phyloP scores from a whole-genome alignment of 2,888 invertebrate species.

The Campoplex capitator region DNA sequence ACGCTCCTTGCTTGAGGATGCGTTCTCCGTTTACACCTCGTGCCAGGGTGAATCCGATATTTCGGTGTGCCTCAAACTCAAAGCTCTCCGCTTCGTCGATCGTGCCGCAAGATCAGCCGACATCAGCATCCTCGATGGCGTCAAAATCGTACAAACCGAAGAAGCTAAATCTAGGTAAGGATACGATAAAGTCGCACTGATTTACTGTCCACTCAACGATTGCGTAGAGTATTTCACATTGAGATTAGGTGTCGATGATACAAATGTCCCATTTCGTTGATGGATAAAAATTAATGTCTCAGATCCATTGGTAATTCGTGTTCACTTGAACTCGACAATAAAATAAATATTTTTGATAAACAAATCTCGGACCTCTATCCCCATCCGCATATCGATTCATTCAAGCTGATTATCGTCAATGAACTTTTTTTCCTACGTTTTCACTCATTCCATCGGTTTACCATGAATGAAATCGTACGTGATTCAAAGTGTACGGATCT shows the following conservation, averaged over 20 bases:
- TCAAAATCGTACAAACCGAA: conserved; percentile 85
- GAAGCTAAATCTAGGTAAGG: conserved; percentile 83
- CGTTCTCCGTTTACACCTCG: conserved; percentile 81
- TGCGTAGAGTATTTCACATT: neutral
- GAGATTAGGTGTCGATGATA: neutral
- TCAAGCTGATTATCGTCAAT: conserved; percentile 34
- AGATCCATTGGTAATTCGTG: conserved; percentile 37
- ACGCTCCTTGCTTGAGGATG: conserved; percentile 80
- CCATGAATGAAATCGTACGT: conserved; percentile 28
- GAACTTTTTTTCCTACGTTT: neutral
- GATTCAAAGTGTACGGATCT: neutral
- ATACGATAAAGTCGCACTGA: neutral
- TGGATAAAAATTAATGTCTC: neutral
- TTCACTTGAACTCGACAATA: conserved; percentile 23
- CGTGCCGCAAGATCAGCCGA: conserved; percentile 88
- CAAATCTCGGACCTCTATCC: conserved; percentile 3
- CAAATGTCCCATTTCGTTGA: neutral
- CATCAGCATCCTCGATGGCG: conserved; percentile 84
- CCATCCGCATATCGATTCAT: conserved; percentile 28
- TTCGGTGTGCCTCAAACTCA: conserved; percentile 91
- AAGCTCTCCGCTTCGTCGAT: conserved; percentile 91
- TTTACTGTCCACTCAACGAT: neutral
- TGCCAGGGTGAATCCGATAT: conserved; percentile 89
- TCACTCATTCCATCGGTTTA: neutral
- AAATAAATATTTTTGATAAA: neutral